A percentile compares a stretch with the other conserved stretches of the same genome.
Evolutionary conservation across 2,888 invertebrate genomes (phyloP).

Genomic region (Ischnura elegans): DNA sequence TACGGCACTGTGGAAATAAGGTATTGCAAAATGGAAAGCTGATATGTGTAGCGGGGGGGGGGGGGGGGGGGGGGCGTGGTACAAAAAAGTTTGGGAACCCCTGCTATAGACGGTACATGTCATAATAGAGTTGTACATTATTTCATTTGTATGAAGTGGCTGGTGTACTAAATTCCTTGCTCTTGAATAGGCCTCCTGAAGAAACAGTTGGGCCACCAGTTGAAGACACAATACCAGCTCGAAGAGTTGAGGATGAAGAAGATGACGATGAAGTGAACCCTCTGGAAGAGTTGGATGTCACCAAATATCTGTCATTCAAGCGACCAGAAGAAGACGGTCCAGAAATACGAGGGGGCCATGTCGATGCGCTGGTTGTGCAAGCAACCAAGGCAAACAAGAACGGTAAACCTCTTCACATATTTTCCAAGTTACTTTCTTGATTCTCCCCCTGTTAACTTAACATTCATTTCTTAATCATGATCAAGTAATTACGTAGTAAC

Average conservation of each 20-base stretch:
- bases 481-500: neutral
- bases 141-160: neutral
- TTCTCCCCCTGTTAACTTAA: constrained; percentile 66
- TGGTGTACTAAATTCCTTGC: neutral
- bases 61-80: too few species aligned
- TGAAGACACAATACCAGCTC: constrained; percentile 76
- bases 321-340: constrained; percentile 91
- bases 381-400: constrained; percentile 96
- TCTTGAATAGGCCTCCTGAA: constrained; percentile 40
- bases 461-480: neutral
- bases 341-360: constrained; percentile 94
- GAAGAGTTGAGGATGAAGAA: constrained; percentile 72
- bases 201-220: constrained; percentile 74
- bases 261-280: constrained; percentile 74
- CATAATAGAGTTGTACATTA: too few species aligned
- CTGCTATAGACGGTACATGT: too few species aligned
- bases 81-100: too few species aligned
- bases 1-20: too few species aligned
- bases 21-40: too few species aligned
- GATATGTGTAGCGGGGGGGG: too few species aligned
- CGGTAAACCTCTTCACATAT: constrained; percentile 77
- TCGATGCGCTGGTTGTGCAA: constrained; percentile 96
- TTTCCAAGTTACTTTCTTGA: constrained; percentile 68
- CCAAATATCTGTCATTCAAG: constrained; percentile 88
- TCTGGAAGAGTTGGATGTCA: constrained; percentile 90